Evolutionary conservation across 2,888 invertebrate species (phyloP).

Genomic region (Megamerina dolium): DNA sequence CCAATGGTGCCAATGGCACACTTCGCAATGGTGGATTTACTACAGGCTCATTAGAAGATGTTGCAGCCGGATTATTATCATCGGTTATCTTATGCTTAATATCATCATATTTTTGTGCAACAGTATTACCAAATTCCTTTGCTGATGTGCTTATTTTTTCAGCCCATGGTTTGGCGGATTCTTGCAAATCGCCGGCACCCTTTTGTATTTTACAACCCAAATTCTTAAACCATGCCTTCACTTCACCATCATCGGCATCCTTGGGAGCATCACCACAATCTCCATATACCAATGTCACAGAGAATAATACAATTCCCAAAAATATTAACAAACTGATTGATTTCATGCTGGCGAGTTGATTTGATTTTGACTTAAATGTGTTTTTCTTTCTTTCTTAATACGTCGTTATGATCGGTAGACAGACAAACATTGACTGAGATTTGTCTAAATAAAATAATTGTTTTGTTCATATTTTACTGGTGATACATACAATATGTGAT

Average conservation of each 20-base stretch:
- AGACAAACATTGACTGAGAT: no score
- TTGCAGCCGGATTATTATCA: constrained; percentile 5
- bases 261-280: constrained; percentile 27
- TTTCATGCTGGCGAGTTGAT: constrained; percentile 26
- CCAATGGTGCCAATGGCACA: constrained; percentile 33
- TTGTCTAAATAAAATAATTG: no score
- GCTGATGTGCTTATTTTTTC: constrained; percentile 37
- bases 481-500: no score
- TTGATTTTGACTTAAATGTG: no score
- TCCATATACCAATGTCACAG: constrained; percentile 20
- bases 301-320: constrained; percentile 19
- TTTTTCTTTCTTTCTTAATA: no score
- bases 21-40: constrained; percentile 34
- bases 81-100: constrained; percentile 40
- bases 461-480: no score
- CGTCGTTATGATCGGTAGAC: no score
- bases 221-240: constrained; percentile 36
- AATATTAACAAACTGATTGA: constrained; percentile 20
- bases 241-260: constrained; percentile 31
- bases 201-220: constrained; percentile 38
- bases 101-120: constrained; percentile 39
- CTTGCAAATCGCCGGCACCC: constrained; percentile 35
- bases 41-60: background rate
- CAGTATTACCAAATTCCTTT: constrained; percentile 35
- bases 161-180: constrained; percentile 36